phyloP scores from a whole-genome alignment of 2,113 vertebrate genomes.

The Atherinomorus stipes region DNA sequence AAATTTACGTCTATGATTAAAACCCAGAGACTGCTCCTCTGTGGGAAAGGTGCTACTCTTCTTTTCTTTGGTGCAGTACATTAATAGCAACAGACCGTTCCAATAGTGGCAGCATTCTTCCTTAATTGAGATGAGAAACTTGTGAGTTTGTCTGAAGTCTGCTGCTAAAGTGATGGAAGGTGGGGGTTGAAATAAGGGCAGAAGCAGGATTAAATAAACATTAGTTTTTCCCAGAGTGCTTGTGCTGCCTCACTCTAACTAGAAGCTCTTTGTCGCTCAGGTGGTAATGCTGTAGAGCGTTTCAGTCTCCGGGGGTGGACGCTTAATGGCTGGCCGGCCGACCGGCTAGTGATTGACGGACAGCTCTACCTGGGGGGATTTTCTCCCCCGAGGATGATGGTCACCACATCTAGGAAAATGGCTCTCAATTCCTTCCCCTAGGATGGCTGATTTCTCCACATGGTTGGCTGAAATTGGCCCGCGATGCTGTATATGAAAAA shows the following conservation, averaged over 20 bases:
- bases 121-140: not conserved
- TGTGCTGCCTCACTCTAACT: not conserved
- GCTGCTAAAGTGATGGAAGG: not conserved
- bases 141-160: constrained; percentile 15
- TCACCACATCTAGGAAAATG: constrained; percentile 8
- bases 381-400: constrained; percentile 13
- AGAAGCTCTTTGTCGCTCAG: constrained; percentile 29
- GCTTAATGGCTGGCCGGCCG: constrained; percentile 25
- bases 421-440: constrained; percentile 8
- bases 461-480: constrained; percentile 40
- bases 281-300: constrained; percentile 24
- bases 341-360: constrained; percentile 35
- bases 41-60: not conserved
- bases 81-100: not conserved
- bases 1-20: too few relatives aligned
- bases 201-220: constrained; percentile 18
- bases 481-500: constrained; percentile 40
- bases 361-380: constrained; percentile 18
- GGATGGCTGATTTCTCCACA: constrained; percentile 28
- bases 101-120: not conserved
- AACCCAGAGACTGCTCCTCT: not conserved
- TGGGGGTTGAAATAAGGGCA: constrained; percentile 11
- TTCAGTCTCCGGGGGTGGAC: constrained; percentile 25
- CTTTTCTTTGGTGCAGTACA: too few relatives aligned
- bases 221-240: not conserved